Evolutionary conservation across 35 echinoderm and acorn worm genomes (phyloP).

Genomic region (Chiridota heheva): DNA sequence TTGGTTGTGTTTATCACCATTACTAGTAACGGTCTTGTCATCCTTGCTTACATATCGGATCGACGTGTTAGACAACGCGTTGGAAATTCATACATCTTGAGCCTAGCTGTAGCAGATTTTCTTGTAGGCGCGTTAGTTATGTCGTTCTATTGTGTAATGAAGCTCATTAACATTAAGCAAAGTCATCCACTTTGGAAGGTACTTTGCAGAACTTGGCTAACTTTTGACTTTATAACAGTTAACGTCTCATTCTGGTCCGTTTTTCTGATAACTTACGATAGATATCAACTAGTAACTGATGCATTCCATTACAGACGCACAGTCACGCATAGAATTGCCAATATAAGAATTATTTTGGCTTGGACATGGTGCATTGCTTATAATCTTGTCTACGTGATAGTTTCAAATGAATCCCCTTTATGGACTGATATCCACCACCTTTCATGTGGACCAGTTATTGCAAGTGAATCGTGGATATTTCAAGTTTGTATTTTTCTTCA

Average conservation of each 20-base stretch:
- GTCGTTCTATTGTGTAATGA: neutral
- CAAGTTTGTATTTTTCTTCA: slow-evolving; percentile 25
- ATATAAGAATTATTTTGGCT: neutral
- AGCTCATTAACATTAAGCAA: neutral
- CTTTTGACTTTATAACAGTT: slow-evolving; percentile 12
- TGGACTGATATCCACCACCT: slow-evolving; percentile 14
- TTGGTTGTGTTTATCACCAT: neutral
- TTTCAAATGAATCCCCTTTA: neutral
- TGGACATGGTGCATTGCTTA: slow-evolving; percentile 27
- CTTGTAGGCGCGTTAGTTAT: slow-evolving; percentile 10
- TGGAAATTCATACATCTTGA: slow-evolving; percentile 16
- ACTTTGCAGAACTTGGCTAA: slow-evolving; percentile 1
- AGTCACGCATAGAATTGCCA: neutral
- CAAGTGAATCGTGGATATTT: neutral
- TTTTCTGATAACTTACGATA: slow-evolving; percentile 27
- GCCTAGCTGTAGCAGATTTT: slow-evolving; percentile 21
- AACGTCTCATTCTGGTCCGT: slow-evolving; percentile 31
- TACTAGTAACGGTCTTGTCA: slow-evolving; percentile 16
- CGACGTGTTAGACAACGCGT: slow-evolving; percentile 4
- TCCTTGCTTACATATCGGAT: slow-evolving; percentile 13
- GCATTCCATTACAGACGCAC: slow-evolving; percentile 20
- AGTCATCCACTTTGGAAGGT: neutral
- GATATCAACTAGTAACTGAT: slow-evolving; percentile 25
- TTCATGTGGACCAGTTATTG: slow-evolving; percentile 14
- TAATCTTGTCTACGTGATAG: slow-evolving; percentile 15